Evolutionary conservation across 2,888 invertebrate species (phyloP).

Genomic region (Leptarthrus brevirostris): DNA sequence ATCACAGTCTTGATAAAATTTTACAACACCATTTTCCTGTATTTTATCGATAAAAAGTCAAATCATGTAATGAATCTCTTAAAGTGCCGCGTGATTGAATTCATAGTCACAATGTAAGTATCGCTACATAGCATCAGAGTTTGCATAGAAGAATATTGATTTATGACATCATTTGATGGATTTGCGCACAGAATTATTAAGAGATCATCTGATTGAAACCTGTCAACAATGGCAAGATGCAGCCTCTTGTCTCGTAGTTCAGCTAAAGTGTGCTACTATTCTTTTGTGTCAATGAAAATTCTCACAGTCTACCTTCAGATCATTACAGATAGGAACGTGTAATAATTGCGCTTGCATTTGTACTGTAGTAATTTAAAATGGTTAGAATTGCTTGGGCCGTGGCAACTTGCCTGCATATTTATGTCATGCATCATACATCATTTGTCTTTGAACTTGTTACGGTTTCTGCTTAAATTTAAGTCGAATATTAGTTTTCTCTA

Average conservation of each 20-base stretch:
- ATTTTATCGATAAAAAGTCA: too few species aligned
- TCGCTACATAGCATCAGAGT: background rate
- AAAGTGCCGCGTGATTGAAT: background rate
- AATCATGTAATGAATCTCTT: too few species aligned
- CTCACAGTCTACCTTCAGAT: background rate
- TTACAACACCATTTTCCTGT: too few species aligned
- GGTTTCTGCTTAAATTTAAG: conserved; percentile 18
- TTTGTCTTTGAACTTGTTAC: background rate
- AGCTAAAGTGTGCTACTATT: background rate
- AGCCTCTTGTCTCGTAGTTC: background rate
- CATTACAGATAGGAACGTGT: background rate
- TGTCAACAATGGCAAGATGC: background rate
- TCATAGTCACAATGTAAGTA: background rate
- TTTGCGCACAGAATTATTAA: background rate
- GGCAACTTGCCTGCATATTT: background rate
- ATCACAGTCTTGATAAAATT: too few species aligned
- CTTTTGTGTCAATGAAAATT: background rate
- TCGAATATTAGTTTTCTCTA: too few species aligned
- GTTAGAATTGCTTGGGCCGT: background rate
- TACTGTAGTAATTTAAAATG: background rate
- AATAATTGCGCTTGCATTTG: background rate
- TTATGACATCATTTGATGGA: background rate
- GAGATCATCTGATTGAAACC: background rate
- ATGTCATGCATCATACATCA: background rate
- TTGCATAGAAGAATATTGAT: too few species aligned